phyloP scores from a whole-genome alignment of 2,888 invertebrate genomes.

The Brachylomia viminalis region DNA sequence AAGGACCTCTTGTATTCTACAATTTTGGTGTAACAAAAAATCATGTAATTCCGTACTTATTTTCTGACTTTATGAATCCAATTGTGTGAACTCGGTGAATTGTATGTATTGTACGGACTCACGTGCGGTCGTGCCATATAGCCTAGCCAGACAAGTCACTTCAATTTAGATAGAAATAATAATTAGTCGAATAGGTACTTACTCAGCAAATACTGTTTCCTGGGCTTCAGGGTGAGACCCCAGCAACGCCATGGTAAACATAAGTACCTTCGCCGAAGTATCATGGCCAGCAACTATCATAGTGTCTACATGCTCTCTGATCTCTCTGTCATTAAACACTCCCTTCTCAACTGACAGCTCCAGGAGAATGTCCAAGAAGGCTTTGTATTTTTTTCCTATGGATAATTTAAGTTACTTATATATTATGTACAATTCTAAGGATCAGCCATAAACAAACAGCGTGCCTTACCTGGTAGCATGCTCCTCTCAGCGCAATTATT shows the following conservation, averaged over 20 bases:
- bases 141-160: neutral
- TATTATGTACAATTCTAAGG: neutral
- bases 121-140: neutral
- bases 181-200: constrained; percentile 55
- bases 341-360: constrained; percentile 84
- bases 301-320: constrained; percentile 90
- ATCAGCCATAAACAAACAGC: neutral
- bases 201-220: constrained; percentile 79
- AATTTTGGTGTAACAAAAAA: neutral
- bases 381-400: constrained; percentile 82
- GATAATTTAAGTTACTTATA: neutral
- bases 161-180: no score
- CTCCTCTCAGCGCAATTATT: constrained; percentile 67
- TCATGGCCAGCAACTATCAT: constrained; percentile 91
- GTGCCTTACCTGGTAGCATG: constrained; percentile 69
- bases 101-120: neutral
- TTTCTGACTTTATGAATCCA: neutral
- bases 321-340: constrained; percentile 86
- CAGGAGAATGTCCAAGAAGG: constrained; percentile 89
- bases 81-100: neutral
- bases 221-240: constrained; percentile 85
- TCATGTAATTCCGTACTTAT: neutral
- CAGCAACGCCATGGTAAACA: constrained; percentile 83
- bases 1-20: constrained; percentile 75
- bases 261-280: constrained; percentile 84